Conservation (phyloP, 2,113 vertebrate genomes). For the Anhinga anhinga region DNA sequence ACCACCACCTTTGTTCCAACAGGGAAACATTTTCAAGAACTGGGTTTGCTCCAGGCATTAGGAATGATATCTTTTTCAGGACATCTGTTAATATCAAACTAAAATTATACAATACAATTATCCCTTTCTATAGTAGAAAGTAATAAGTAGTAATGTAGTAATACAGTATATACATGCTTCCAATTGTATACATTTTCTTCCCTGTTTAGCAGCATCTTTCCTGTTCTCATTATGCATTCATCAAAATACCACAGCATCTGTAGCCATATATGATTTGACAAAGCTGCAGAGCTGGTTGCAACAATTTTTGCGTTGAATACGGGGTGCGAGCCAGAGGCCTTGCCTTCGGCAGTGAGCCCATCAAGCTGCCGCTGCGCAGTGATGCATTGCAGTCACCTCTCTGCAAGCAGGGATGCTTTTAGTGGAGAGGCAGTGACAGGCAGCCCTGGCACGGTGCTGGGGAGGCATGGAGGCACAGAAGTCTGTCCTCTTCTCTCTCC, state of each 20-base stretch:
- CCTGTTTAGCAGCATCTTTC: not conserved
- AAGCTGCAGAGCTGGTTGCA: not conserved
- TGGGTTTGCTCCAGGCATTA: not conserved
- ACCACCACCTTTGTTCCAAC: not conserved
- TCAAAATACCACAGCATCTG: not conserved
- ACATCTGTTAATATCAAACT: not conserved
- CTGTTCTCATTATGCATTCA: not conserved
- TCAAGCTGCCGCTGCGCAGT: not conserved
- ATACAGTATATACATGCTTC: not conserved
- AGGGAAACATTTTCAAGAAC: not conserved
- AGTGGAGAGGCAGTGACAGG: not conserved
- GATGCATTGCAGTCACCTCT: no score
- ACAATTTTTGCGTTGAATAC: accelerated
- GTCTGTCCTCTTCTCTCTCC: not conserved
- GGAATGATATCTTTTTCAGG: not conserved
- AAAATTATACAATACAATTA: not conserved
- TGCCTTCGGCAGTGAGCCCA: not conserved
- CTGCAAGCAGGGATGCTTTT: not conserved
- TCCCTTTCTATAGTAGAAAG: not conserved
- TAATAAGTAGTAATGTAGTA: not conserved
- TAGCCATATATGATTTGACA: not conserved
- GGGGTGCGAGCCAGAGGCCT: not conserved
- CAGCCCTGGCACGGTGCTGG: not conserved
- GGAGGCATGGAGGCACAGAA: not conserved
- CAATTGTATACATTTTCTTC: not conserved